Conservation (phyloP, 2,797 vertebrate species). For the Petrocephalus schoutedeni region DNA sequence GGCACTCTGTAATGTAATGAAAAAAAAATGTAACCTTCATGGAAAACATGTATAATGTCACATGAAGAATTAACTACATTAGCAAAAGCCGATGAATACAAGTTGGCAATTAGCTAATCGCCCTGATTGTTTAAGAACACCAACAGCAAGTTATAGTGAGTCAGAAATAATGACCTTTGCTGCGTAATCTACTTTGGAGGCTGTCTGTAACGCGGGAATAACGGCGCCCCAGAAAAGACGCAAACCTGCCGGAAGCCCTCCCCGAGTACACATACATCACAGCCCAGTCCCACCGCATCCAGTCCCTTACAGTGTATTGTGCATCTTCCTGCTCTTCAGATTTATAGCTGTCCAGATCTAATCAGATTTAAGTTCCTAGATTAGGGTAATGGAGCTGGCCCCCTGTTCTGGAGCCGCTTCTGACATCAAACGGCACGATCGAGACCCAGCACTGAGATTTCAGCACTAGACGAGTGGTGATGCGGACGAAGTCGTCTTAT, state of each 20-base stretch:
- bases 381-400: not conserved
- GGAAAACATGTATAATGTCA: not conserved
- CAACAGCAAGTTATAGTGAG: not conserved
- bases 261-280: constrained; percentile 34
- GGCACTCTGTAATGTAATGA: not conserved
- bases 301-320: not conserved
- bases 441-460: not conserved
- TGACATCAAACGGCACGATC: not conserved
- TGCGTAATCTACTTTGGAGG: not conserved
- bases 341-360: not conserved
- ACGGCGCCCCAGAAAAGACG: not conserved
- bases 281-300: constrained; percentile 33
- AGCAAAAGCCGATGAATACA: not conserved
- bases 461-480: not conserved
- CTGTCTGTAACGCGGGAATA: not conserved
- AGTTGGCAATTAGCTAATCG: not conserved
- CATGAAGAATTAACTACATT: not conserved
- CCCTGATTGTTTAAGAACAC: not conserved
- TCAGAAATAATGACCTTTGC: not conserved
- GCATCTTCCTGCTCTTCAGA: not conserved
- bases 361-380: constrained; percentile 22
- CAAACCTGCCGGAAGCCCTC: constrained; percentile 1
- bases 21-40: not conserved
- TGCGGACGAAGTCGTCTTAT: not conserved
- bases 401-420: not conserved